Evolutionary conservation across 1,140 invertebrate species (phyloP).

Genomic region (Andrena cerasifolii): DNA sequence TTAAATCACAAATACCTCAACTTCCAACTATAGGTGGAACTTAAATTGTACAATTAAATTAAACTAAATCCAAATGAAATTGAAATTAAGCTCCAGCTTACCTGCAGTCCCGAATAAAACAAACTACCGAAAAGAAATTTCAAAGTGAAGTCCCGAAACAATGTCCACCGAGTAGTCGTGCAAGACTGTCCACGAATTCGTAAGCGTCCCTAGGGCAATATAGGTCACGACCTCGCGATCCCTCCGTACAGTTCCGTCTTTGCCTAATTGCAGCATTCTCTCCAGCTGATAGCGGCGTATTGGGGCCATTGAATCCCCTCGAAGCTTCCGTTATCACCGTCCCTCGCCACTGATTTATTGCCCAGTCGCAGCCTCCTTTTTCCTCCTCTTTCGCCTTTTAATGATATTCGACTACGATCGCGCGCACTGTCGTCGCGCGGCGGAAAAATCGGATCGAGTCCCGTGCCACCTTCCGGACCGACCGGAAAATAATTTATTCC

Average conservation of each 20-base stretch:
- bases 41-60: too few relatives aligned
- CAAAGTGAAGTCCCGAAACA: neutral
- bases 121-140: too few relatives aligned
- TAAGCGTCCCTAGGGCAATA: slow-evolving; percentile 31
- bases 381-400: slow-evolving; percentile 8
- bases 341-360: slow-evolving; percentile 48
- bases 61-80: too few relatives aligned
- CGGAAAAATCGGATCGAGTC: slow-evolving; percentile 30
- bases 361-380: neutral
- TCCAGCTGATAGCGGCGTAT: slow-evolving; percentile 55
- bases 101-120: too few relatives aligned
- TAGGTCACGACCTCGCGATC: slow-evolving; percentile 64
- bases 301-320: slow-evolving; percentile 44
- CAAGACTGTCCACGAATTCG: slow-evolving; percentile 2
- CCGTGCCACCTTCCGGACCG: neutral
- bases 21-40: too few relatives aligned
- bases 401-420: slow-evolving; percentile 6
- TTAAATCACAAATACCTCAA: too few relatives aligned
- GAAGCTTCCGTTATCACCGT: slow-evolving; percentile 49
- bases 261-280: slow-evolving; percentile 61
- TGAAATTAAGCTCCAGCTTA: too few relatives aligned
- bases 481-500: slow-evolving; percentile 29
- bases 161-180: neutral
- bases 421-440: neutral
- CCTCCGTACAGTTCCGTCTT: slow-evolving; percentile 60